A percentile compares a stretch with the other conserved stretches of the same genome.
Conservation (phyloP, 2,797 vertebrate species). For the Sternarchorhynchus goeldii region DNA sequence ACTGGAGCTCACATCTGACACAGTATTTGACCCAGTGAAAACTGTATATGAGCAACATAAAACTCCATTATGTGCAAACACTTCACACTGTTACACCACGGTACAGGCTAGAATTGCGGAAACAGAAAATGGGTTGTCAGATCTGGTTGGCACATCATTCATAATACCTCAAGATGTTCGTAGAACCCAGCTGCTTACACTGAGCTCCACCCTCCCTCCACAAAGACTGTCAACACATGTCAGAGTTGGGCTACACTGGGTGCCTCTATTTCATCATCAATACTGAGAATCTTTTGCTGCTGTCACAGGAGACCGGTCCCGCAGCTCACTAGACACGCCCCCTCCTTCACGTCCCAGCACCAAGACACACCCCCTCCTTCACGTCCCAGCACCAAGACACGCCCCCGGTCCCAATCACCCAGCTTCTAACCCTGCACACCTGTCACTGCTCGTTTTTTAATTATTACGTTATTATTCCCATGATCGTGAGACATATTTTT, state of each 20-base stretch:
- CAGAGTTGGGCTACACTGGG: background rate
- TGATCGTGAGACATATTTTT: no score
- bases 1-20: background rate
- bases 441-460: no score
- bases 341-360: no score
- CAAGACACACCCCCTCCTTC: no score
- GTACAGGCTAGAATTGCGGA: background rate
- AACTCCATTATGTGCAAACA: conserved; percentile 13
- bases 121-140: background rate
- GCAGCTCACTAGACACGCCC: no score
- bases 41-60: background rate
- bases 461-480: no score
- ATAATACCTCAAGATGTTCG: background rate
- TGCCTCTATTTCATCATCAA: no score
- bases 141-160: background rate
- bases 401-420: no score
- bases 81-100: background rate
- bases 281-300: no score
- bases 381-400: no score
- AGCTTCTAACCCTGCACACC: no score
- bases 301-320: no score
- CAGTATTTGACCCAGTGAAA: background rate
- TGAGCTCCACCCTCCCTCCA: background rate
- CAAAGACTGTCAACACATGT: background rate
- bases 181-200: background rate